phyloP scores from a whole-genome alignment of 2,797 vertebrate genomes.

The Champsocephalus gunnari region DNA sequence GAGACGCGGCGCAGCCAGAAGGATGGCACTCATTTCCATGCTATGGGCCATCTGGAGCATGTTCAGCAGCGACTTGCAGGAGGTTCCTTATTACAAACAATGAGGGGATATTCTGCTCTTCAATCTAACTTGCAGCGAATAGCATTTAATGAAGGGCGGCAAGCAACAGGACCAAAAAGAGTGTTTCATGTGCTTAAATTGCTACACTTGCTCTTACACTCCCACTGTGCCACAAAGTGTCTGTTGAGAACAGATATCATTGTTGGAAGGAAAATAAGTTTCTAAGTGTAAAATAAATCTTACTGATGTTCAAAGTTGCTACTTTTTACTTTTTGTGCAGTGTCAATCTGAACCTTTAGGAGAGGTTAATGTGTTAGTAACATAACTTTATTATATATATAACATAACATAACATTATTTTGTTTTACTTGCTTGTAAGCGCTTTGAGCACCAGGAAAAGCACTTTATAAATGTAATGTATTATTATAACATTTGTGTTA shows the following conservation, averaged over 20 bases:
- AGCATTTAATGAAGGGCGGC: constrained; percentile 37
- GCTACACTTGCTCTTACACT: background rate
- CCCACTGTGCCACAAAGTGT: background rate
- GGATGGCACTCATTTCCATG: constrained; percentile 31
- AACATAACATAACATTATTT: too few relatives aligned
- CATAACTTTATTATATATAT: background rate
- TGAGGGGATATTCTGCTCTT: constrained; percentile 13
- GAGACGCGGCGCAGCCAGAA: constrained; percentile 7
- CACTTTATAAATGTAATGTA: too few relatives aligned
- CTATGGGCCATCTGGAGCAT: constrained; percentile 11
- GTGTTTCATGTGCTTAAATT: background rate
- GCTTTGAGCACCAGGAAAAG: too few relatives aligned
- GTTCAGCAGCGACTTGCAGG: background rate
- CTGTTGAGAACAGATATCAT: background rate
- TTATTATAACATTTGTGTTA: background rate
- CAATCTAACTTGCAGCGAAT: constrained; percentile 17
- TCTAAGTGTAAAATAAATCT: background rate
- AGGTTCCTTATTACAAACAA: constrained; percentile 23
- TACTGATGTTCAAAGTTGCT: background rate
- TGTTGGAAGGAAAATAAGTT: background rate
- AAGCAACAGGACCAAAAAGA: background rate
- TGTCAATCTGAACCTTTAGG: background rate
- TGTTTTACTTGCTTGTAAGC: too few relatives aligned
- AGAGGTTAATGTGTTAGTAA: background rate
- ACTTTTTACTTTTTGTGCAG: background rate